Evolutionary conservation across 2,888 invertebrate species (phyloP), one percentile per base, ranked within the genome.

Genomic region (Eupelmus urozonus): DNA sequence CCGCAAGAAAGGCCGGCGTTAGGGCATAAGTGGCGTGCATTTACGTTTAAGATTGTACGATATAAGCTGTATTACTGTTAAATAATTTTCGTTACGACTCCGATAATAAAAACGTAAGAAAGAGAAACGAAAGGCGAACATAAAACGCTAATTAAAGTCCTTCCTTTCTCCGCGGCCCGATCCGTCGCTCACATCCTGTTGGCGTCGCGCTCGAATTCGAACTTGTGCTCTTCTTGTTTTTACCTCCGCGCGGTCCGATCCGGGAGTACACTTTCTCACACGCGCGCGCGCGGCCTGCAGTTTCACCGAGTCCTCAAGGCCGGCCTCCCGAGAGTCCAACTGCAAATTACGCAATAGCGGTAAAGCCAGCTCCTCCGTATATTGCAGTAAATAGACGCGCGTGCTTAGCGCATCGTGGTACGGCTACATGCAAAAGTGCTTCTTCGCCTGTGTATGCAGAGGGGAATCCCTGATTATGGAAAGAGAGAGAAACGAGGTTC

Each of bases 251-350:
- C n/a, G n/a, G 16, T 45, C 18, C 18, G 4, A 13, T 25, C 25
- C 16, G 20, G 23, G 1, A 40, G 18, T 53, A 29, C 18, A 40
- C 65, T 76, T 65, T 76, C 57, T 70, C 65, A 65, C 40, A 71
- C 42, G 34, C 57, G 60, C 23, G 9, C 11, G 29, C 11, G n/a
- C n/a, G n/a, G 20, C 11, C 3, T n/a, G n/a, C n/a, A n/a, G n/a
- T n/a, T n/a, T n/a, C n/a, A n/a, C n/a, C n/a, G n/a, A 45, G 34
- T 20, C n/a, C 57, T 23, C 73, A 73, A 65, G 65, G 73, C 65
- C 65, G 23, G n/a, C 13, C n/a, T 23, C 57, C 25, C 57, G 40
- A 57, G n/a, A 73, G 45, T 55, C 34, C 34, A 65, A 45, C 40
- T 60, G 34, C 60, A 9, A 60, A 60, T 75, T 75, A 53, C 60